Evolutionary conservation across 2,113 vertebrate species (phyloP), one percentile per base, ranked within the genome.

Genomic region (Echinops telfairi): DNA sequence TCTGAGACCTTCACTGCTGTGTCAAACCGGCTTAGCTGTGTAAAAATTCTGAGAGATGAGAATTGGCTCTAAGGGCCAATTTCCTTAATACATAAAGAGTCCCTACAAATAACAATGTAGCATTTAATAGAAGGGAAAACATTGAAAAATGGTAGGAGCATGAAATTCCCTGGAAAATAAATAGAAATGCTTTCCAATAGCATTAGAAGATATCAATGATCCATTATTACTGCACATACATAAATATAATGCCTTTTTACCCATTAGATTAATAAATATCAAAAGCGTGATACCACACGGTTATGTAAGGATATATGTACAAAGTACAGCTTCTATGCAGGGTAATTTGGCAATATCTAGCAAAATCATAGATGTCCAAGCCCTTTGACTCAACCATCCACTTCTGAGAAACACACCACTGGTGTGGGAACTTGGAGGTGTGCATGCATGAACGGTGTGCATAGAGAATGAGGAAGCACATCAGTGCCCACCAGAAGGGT

Each of bases 21-120:
- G 33, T 22, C 27, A 27, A 77, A 23, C 1, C 12, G 17, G n/a
- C 22, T 85, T 90, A 36, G 36, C 33, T 23, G 78, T 68, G 22
- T 25, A 57, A 25, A 23, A 15, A 83, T 29, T 20, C 22, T 25
- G 43, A 82, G 23, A 2, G 23, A 20, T 3, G 16, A 70, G 33
- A 62, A 22, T 7, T 31, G 6, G 16, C 20, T 33, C 19, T 64
- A 68, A 83, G 19, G 75, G 40, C 25, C 19, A 31, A n/a, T 82
- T 31, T 83, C 40, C 36, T 90, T 47, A 9, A 86, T 36, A 83
- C 60, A 47, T 3, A 86, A 88, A 91, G 47, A 92, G 83, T 92
- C 90, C 92, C n/a, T 83, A 86, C 47, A 53, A 90, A 64, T 80
- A 94, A n/a, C 33, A 22, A 68, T 27, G 6, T 36, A 86, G 83